phyloP scores from a whole-genome alignment of 2,113 vertebrate genomes.

The Odobenus rosmarus region DNA sequence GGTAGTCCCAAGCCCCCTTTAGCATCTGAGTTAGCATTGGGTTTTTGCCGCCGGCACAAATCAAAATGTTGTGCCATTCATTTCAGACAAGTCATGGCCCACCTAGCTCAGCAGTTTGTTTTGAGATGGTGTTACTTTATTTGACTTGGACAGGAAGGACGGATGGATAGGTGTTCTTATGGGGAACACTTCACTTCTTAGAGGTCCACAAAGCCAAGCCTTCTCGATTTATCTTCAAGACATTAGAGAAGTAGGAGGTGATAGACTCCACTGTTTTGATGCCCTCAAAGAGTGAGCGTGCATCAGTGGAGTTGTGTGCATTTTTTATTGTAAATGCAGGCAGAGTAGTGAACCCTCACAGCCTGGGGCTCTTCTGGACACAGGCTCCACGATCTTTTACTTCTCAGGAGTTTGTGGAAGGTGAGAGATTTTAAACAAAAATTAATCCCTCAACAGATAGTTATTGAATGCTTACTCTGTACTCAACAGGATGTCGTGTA shows the following conservation, averaged over 20 bases:
- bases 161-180: too few species aligned
- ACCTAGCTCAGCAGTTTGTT: background rate
- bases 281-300: background rate
- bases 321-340: background rate
- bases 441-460: background rate
- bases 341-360: background rate
- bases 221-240: background rate
- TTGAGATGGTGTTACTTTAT: background rate
- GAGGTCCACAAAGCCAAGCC: background rate
- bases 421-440: background rate
- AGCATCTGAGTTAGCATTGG: background rate
- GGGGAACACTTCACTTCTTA: background rate
- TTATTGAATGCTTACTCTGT: background rate
- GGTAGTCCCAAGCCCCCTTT: background rate
- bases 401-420: background rate
- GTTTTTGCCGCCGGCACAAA: background rate
- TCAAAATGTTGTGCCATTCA: background rate
- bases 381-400: background rate
- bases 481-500: background rate
- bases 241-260: background rate
- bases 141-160: background rate
- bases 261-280: background rate
- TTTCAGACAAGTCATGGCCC: background rate
- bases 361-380: background rate
- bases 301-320: rapidly evolving